Percentiles rank a stretch among this genome's conserved stretches.
phyloP scores from a whole-genome alignment of 2,797 vertebrate species.

The Anniella stebbinsi region DNA sequence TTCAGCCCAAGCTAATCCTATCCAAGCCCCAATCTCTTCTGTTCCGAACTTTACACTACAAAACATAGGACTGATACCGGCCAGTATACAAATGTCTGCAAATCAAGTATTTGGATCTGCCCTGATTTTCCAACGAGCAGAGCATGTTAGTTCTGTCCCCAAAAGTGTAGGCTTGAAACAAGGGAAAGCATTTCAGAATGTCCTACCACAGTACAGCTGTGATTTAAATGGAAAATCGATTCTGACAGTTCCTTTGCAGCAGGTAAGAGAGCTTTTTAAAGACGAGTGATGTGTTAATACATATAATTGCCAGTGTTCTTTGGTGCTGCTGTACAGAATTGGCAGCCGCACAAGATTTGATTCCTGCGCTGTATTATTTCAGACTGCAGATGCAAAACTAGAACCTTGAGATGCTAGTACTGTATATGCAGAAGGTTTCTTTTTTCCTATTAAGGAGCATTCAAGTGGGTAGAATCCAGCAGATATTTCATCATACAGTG shows the following conservation, averaged over 20 bases:
- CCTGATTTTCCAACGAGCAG: conserved; percentile 67
- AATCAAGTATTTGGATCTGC: conserved; percentile 63
- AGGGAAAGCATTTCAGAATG: conserved; percentile 81
- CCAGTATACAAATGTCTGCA: conserved; percentile 73
- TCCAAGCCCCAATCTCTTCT: conserved; percentile 85
- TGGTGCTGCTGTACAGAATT: neutral
- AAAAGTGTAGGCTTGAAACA: conserved; percentile 77
- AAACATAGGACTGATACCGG: conserved; percentile 88
- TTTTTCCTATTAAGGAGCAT: neutral
- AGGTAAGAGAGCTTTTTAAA: conserved; percentile 74
- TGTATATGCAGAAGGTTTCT: neutral
- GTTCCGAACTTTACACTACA: conserved; percentile 94
- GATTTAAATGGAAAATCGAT: conserved; percentile 71
- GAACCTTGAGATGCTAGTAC: neutral
- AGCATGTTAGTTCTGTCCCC: conserved; percentile 61
- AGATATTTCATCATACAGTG: neutral
- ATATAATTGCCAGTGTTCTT: conserved; percentile 10
- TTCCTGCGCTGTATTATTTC: neutral
- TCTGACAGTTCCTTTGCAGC: conserved; percentile 78
- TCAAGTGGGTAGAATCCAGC: neutral
- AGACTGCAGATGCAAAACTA: neutral
- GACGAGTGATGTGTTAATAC: conserved; percentile 1
- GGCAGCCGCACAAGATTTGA: neutral
- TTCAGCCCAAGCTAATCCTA: conserved; percentile 68
- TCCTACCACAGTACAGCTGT: conserved; percentile 66